A percentile compares a stretch with the other conserved stretches of the same genome.
Conservation (phyloP, 2,888 invertebrate species). For the Aspidiotus rigidus region DNA sequence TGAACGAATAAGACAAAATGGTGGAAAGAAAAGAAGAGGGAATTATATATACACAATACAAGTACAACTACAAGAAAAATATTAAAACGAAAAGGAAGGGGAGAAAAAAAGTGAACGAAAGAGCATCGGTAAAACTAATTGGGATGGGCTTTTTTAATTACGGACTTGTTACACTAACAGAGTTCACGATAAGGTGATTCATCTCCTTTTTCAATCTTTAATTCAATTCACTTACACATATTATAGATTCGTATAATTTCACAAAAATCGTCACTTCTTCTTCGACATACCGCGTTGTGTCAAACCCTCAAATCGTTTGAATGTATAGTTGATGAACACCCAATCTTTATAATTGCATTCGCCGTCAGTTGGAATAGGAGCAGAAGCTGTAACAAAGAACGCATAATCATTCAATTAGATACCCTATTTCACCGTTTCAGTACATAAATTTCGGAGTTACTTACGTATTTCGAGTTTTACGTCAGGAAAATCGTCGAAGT, state of each 20-base stretch:
- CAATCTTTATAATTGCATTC: constrained; percentile 91
- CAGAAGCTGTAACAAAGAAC: constrained; percentile 57
- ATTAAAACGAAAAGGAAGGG: constrained; percentile 4
- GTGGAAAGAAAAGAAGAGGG: neutral
- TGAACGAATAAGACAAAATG: constrained; percentile 3
- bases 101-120: constrained; percentile 17
- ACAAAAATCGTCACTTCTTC: constrained; percentile 53
- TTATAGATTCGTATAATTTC: neutral
- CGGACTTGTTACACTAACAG: too few species aligned
- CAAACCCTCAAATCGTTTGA: constrained; percentile 96
- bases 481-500: constrained; percentile 99
- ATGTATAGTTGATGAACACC: constrained; percentile 99
- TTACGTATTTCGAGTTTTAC: constrained; percentile 96
- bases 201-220: too few species aligned
- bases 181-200: too few species aligned
- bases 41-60: neutral
- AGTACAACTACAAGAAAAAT: constrained; percentile 15
- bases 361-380: constrained; percentile 79
- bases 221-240: too few species aligned
- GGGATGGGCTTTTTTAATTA: neutral
- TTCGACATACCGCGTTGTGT: constrained; percentile 79
- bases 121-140: constrained; percentile 24
- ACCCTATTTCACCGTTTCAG: neutral
- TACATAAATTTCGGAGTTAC: constrained; percentile 44
- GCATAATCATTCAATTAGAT: neutral